phyloP scores from a whole-genome alignment of 2,113 vertebrate species.

The Tursiops truncatus region DNA sequence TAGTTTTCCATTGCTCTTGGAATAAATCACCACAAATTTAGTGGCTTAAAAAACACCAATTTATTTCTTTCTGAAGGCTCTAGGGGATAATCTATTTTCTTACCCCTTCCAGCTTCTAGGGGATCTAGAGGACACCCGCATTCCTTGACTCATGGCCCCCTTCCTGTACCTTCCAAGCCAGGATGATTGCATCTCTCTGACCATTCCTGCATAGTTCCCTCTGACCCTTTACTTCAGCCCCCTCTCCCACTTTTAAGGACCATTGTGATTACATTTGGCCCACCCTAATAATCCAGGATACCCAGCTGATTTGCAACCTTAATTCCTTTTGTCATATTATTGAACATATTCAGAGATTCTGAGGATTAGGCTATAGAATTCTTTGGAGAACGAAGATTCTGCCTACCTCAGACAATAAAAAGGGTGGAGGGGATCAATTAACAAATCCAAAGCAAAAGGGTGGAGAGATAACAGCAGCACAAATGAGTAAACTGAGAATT shows the following conservation, averaged over 20 bases:
- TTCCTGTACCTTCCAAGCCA: not conserved
- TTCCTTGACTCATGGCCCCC: not conserved
- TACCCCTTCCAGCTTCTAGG: not conserved
- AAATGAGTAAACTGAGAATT: not conserved
- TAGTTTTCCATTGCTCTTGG: not conserved
- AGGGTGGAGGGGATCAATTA: not conserved
- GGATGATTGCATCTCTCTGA: not conserved
- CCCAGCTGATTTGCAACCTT: not conserved
- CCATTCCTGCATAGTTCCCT: not conserved
- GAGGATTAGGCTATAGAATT: not conserved
- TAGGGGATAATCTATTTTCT: not conserved
- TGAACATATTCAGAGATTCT: not conserved
- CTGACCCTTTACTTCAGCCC: not conserved
- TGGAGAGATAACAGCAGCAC: not conserved
- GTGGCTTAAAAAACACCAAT: not conserved
- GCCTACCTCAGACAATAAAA: not conserved
- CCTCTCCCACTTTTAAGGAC: not conserved
- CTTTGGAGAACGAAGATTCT: not conserved
- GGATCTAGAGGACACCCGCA: not conserved
- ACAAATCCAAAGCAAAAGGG: not conserved
- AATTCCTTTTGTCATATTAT: not conserved
- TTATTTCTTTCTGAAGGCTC: not conserved
- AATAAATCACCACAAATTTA: not conserved
- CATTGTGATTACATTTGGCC: not conserved
- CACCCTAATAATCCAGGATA: not conserved